Conservation (phyloP, 2,888 invertebrate species). For the Tromatobia lineatoria region DNA sequence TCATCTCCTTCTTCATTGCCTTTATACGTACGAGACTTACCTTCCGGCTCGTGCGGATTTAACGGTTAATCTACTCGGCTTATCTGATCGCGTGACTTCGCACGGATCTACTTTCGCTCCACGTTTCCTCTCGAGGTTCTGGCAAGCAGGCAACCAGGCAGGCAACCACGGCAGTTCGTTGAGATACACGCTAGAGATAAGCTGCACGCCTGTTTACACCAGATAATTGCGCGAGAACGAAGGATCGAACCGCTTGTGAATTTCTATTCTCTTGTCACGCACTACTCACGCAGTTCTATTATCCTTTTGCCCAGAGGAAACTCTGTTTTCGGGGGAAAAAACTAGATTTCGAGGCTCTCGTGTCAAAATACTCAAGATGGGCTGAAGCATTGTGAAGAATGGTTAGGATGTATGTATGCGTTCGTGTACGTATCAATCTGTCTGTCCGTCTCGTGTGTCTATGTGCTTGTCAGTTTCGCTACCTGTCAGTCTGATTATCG, state of each 20-base stretch:
- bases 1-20: constrained; percentile 53
- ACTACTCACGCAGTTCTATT: constrained; percentile 12
- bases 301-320: neutral
- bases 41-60: constrained; percentile 70
- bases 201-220: constrained; percentile 70
- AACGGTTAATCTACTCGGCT: constrained; percentile 79
- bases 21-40: constrained; percentile 62
- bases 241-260: constrained; percentile 13
- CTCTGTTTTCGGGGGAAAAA: neutral
- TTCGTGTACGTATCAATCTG: too few relatives aligned
- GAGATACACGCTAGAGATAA: constrained; percentile 67
- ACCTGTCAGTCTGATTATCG: too few relatives aligned
- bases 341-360: too few relatives aligned
- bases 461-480: too few relatives aligned
- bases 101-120: constrained; percentile 60
- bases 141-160: constrained; percentile 9
- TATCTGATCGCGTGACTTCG: constrained; percentile 82
- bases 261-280: constrained; percentile 11
- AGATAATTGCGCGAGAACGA: constrained; percentile 62
- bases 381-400: too few relatives aligned
- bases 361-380: too few relatives aligned
- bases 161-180: neutral
- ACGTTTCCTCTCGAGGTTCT: constrained; percentile 18
- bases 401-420: neutral
- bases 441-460: too few relatives aligned